A percentile compares a stretch with the other conserved stretches of the same genome.
Evolutionary conservation across 1,140 invertebrate species (phyloP).

Genomic region (Agrypnia vestita): DNA sequence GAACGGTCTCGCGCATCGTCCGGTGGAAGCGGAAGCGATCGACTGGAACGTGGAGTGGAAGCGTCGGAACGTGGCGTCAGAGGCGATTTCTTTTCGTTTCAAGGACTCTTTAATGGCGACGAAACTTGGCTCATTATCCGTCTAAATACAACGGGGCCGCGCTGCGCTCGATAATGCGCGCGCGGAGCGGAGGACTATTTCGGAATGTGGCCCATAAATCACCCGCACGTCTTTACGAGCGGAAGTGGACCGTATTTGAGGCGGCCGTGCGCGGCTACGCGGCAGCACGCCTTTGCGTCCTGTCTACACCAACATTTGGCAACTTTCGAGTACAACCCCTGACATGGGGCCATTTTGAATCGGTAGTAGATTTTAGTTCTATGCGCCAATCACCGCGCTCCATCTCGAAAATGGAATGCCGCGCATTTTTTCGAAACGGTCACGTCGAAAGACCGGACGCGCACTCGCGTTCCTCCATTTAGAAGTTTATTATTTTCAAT

Average conservation of each 20-base stretch:
- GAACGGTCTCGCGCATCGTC: too few relatives aligned
- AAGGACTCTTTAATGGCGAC: conserved; percentile 1
- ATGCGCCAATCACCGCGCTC: conserved; percentile 21
- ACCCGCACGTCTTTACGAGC: conserved; percentile 30
- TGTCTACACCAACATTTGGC: too few relatives aligned
- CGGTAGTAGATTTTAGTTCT: too few relatives aligned
- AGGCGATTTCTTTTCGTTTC: neutral
- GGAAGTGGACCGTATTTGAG: conserved; percentile 28
- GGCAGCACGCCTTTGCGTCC: neutral
- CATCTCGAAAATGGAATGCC: conserved; percentile 21
- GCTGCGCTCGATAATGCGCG: neutral
- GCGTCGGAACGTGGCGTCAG: too few relatives aligned
- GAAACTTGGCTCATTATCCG: neutral
- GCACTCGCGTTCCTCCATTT: too few relatives aligned
- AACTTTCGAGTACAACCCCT: too few relatives aligned
- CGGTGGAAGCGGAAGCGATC: too few relatives aligned
- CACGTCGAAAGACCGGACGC: too few relatives aligned
- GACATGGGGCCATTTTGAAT: too few relatives aligned
- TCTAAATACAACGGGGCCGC: neutral
- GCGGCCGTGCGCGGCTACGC: neutral
- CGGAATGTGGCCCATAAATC: conserved; percentile 44
- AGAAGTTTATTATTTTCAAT: too few relatives aligned
- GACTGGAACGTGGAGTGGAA: too few relatives aligned
- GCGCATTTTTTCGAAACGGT: conserved; percentile 29
- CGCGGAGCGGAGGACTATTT: neutral